Evolutionary conservation across 2,113 vertebrate genomes (phyloP), one percentile per base, ranked within the genome.

Genomic region (Procavia capensis): DNA sequence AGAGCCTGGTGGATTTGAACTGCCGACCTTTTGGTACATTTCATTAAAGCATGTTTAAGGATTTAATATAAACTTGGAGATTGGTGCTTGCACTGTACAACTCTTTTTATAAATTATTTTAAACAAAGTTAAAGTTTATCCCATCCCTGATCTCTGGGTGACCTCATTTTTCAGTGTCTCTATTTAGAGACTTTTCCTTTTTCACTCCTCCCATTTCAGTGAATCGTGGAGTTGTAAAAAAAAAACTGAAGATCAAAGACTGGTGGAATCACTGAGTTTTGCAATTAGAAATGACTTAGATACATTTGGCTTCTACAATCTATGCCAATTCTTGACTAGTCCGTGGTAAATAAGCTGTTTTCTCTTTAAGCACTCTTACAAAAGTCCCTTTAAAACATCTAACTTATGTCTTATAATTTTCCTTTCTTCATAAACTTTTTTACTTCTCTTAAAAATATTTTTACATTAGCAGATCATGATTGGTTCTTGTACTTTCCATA

Each of bases 41-140:
- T 94, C 87, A 78, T 90, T 93, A 84, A 91, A 81, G 25, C 76
- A 75, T 61, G 36, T 88, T 95, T 81, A 90, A 13, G 31, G 45
- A 63, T 89, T 91, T 95, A 76, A 81, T 68, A 84, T 93, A 81
- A 96, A 89, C 14, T 0, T 20, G 36, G 79, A 94, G 85, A 89
- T 50, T 39, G 41, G 54, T 78, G 8, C 75, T 94, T 95, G 31
- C 14, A 27, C 19, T 41, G 43, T 45, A 81, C 16, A 92, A 85
- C 25, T 91, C 24, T 70, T 94, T 86, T 94, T 66, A 81, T 41
- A 88, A 84, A 91, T 95, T 95, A 89, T 95, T 97, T 93, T 85
- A 87, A 96, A 66, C 76, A 88, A 91, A 87, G 84, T 91, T 96
- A 90, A 93, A 85, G 27, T 61, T 39, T 3, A 66, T 82, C 85